Conservation (phyloP, 2,888 invertebrate species). For the Nymphalis polychloros region DNA sequence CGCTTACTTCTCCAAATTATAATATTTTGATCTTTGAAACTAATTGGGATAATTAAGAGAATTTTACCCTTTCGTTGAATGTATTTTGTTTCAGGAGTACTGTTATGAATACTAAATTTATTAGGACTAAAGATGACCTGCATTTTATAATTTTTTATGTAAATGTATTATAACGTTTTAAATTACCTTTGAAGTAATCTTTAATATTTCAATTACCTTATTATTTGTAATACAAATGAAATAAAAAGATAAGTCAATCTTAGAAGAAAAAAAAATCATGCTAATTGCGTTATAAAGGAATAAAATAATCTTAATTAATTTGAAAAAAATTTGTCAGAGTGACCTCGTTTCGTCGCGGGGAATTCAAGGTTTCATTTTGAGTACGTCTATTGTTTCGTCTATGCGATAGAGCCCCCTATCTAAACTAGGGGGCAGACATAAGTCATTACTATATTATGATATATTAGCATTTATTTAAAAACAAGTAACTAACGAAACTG, state of each 20-base stretch:
- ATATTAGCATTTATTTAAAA: too few species aligned
- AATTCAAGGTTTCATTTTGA: slow-evolving; percentile 51
- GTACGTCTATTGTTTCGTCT: slow-evolving; percentile 41
- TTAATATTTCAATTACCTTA: background rate
- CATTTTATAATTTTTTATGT: background rate
- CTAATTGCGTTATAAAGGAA: background rate
- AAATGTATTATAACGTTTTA: background rate
- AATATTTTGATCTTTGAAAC: slow-evolving; percentile 63
- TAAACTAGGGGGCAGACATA: slow-evolving; percentile 24
- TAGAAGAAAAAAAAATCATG: background rate
- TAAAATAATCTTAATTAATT: slow-evolving; percentile 18
- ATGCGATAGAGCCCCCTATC: slow-evolving; percentile 20
- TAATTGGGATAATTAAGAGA: slow-evolving; percentile 58
- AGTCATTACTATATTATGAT: slow-evolving; percentile 16
- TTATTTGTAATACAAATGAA: background rate
- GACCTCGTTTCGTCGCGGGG: slow-evolving; percentile 47
- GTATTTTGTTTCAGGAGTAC: slow-evolving; percentile 15
- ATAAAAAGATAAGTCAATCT: background rate
- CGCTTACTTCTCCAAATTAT: slow-evolving; percentile 66
- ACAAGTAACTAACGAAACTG: too few species aligned
- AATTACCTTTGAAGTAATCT: background rate
- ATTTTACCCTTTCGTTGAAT: slow-evolving; percentile 55
- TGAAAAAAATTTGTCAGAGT: slow-evolving; percentile 29
- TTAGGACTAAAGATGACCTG: background rate
- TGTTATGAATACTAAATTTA: slow-evolving; percentile 7